A percentile compares a stretch with the other conserved stretches of the same genome.
These are phyloP conservation scores for Leptobrachium leishanense DNA, from an alignment of 2,113 vertebrate genomes.

Conservation along the genomic window DNA sequence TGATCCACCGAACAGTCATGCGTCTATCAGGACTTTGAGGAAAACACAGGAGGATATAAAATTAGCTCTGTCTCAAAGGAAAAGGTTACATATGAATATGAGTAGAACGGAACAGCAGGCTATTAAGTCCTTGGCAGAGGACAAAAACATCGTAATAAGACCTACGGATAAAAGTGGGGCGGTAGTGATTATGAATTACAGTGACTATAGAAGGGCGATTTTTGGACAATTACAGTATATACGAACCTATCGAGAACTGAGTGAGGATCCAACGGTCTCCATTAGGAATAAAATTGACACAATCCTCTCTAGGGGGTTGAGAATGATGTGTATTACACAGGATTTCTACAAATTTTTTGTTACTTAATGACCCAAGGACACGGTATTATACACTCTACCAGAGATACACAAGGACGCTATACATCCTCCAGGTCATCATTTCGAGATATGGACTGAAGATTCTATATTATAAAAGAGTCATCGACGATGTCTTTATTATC, in stretches of 20 bases:
- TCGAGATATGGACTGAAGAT: too few relatives aligned
- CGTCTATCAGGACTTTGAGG: too few relatives aligned
- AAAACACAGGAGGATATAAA: too few relatives aligned
- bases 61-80: too few relatives aligned
- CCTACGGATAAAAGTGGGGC: background rate
- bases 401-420: too few relatives aligned
- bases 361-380: background rate
- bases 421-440: too few relatives aligned
- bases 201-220: background rate
- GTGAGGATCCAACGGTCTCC: background rate
- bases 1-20: too few relatives aligned
- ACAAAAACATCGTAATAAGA: background rate
- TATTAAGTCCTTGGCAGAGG: background rate
- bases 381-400: too few relatives aligned
- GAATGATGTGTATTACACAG: background rate
- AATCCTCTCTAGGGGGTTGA: background rate
- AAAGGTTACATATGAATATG: background rate
- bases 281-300: background rate
- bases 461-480: too few relatives aligned
- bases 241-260: background rate
- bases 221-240: background rate
- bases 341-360: background rate
- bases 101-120: background rate
- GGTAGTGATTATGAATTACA: background rate
- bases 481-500: too few relatives aligned